phyloP scores from a whole-genome alignment of 2,113 vertebrate species.

The Balaenoptera acutorostrata region DNA sequence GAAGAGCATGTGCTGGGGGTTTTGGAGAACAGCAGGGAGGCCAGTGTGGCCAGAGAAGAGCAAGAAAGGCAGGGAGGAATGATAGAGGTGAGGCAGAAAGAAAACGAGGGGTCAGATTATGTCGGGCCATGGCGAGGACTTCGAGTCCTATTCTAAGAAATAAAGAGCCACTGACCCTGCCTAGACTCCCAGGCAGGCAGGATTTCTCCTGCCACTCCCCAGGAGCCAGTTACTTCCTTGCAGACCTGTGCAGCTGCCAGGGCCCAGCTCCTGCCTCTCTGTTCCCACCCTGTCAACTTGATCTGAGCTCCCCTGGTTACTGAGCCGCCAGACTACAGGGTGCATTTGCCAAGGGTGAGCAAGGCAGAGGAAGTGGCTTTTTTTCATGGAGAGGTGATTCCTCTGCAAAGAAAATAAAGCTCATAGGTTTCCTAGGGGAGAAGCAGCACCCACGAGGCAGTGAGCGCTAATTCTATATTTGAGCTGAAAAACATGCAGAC shows the following conservation, averaged over 20 bases:
- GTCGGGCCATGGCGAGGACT: accelerated
- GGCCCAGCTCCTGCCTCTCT: not conserved
- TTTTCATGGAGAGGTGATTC: not conserved
- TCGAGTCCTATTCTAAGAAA: not conserved
- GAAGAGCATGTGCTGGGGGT: accelerated
- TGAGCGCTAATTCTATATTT: slow-evolving; percentile 59
- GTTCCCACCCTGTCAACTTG: not conserved
- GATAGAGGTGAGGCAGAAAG: not conserved
- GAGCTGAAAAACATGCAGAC: slow-evolving; percentile 54
- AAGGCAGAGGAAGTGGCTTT: not conserved
- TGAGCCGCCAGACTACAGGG: not conserved
- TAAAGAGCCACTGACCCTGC: not conserved
- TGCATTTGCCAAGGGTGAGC: not conserved
- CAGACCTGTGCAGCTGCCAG: not conserved
- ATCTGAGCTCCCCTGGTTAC: not conserved
- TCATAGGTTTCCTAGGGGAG: not conserved
- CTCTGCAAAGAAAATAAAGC: slow-evolving; percentile 41
- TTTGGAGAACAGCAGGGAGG: not conserved
- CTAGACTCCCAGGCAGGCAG: not conserved
- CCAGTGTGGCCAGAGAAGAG: not conserved
- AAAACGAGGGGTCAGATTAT: not conserved
- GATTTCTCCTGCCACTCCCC: not conserved
- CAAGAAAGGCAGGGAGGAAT: accelerated
- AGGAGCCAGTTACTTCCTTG: not conserved
- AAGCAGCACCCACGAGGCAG: not conserved